phyloP scores from a whole-genome alignment of 2,888 invertebrate species.

The Hypercompe scribonia region DNA sequence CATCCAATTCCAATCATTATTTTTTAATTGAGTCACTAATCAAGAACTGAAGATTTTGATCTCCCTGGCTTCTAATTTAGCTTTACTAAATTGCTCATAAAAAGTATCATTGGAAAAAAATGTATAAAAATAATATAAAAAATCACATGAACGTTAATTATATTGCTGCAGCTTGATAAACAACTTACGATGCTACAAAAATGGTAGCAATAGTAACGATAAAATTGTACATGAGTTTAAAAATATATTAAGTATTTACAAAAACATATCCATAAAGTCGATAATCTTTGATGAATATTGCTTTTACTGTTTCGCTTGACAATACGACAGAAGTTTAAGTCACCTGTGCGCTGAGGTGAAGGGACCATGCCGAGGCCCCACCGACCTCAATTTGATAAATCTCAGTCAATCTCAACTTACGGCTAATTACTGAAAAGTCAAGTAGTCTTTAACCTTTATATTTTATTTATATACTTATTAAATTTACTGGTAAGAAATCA shows the following conservation, averaged over 20 bases:
- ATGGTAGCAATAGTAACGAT: neutral
- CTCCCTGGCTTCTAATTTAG: too few relatives aligned
- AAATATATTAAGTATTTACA: slow-evolving; percentile 4
- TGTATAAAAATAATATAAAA: neutral
- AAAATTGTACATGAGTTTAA: neutral
- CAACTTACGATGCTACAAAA: slow-evolving; percentile 10
- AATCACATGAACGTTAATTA: neutral
- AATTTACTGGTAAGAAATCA: neutral
- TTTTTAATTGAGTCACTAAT: too few relatives aligned
- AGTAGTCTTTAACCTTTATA: slow-evolving; percentile 39
- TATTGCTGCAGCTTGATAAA: neutral
- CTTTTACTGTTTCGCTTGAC: slow-evolving; percentile 44
- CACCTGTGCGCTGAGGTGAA: slow-evolving; percentile 44
- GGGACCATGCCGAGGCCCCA: slow-evolving; percentile 31
- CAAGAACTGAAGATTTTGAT: too few relatives aligned
- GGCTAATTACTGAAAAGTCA: slow-evolving; percentile 53
- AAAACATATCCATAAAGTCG: slow-evolving; percentile 11
- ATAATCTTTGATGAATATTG: slow-evolving; percentile 32
- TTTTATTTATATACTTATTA: slow-evolving; percentile 3
- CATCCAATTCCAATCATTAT: too few relatives aligned
- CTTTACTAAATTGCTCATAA: too few relatives aligned
- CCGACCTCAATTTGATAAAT: slow-evolving; percentile 52
- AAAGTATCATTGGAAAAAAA: too few relatives aligned
- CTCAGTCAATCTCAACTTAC: slow-evolving; percentile 39
- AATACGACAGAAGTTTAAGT: slow-evolving; percentile 44